Evolutionary conservation across 2,797 vertebrate species (phyloP), one percentile per base, ranked within the genome.

Genomic region (Euthynnus affinis): DNA sequence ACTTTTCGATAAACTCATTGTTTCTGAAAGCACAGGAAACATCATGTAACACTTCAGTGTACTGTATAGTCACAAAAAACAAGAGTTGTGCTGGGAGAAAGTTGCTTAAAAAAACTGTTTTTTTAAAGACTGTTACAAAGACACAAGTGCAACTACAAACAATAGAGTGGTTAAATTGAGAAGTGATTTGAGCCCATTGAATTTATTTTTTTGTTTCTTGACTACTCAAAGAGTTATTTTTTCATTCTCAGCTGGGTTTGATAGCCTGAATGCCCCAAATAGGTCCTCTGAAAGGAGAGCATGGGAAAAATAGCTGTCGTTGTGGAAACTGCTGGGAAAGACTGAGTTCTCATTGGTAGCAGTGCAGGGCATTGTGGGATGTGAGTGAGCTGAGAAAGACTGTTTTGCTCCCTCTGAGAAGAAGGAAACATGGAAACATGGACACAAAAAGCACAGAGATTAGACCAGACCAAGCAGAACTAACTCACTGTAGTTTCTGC

Each of bases 241-340:
- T 77, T 82, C 78, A 80, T 86, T 88, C 77, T 85, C 78, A 65
- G 74, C 76, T 82, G 65, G 37, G 58, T 89, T 88, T 87, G 87
- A 91, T 90, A 75, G 85, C 79, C 82, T 81, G 57, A 70, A 40
- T 87, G 84, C 88, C 90, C 75, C 84, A 91, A 93, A 94, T 86
- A 92, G 86, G 88, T 85, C 84, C 75, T 71, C 80, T 84, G 80
- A 88, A 87, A 89, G 85, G 76, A 76, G 87, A 90, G 87, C 91
- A 90, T 93, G 93, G 92, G 90, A 91, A 94, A 92, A 92, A 88
- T 90, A 81, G 87, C 85, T 80, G 84, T 29, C 57, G 73, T 88
- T 65, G 76, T 85, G 83, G 80, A 90, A 91, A 90, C 58, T 85
- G 86, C 91, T 93, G 90, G 89, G 92, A 95, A 93, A 82, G 49